Evolutionary conservation across 2,113 vertebrate genomes (phyloP).

Genomic region (Crocuta crocuta): DNA sequence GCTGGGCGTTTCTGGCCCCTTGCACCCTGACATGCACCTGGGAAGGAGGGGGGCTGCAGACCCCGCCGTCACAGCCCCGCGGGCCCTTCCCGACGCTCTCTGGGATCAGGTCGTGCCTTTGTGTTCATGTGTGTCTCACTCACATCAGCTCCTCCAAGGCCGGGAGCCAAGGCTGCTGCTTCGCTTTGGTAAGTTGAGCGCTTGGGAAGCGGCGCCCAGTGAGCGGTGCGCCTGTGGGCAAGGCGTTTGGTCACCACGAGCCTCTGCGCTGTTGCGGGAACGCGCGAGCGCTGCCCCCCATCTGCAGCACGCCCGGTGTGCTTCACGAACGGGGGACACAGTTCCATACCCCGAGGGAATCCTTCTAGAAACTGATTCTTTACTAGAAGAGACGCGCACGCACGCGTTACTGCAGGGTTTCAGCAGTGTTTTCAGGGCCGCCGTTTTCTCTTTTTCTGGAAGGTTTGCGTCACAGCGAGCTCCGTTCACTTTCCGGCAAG

Average conservation of each 20-base stretch:
- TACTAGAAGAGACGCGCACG: neutral
- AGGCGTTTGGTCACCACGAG: neutral
- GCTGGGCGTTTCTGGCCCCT: neutral
- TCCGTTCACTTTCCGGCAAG: neutral
- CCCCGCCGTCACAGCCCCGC: fast-evolving
- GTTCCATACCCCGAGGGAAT: neutral
- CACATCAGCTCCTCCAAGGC: neutral
- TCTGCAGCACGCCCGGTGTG: fast-evolving
- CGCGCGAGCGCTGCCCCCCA: too few species aligned
- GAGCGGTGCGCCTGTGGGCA: neutral
- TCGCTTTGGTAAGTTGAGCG: neutral
- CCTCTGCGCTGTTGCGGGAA: neutral
- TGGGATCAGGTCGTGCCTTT: fast-evolving
- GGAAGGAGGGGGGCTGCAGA: neutral
- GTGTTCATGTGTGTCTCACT: neutral
- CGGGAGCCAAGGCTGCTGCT: neutral
- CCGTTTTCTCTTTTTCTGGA: neutral
- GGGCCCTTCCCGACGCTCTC: fast-evolving
- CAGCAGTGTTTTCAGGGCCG: neutral
- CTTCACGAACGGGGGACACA: neutral
- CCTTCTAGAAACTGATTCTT: neutral
- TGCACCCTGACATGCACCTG: fast-evolving
- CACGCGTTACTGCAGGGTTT: neutral
- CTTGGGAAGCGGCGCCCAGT: neutral
- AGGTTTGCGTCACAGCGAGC: neutral